Evolutionary conservation across 2,797 vertebrate species (phyloP).

Genomic region (Chloroceryle amazona): DNA sequence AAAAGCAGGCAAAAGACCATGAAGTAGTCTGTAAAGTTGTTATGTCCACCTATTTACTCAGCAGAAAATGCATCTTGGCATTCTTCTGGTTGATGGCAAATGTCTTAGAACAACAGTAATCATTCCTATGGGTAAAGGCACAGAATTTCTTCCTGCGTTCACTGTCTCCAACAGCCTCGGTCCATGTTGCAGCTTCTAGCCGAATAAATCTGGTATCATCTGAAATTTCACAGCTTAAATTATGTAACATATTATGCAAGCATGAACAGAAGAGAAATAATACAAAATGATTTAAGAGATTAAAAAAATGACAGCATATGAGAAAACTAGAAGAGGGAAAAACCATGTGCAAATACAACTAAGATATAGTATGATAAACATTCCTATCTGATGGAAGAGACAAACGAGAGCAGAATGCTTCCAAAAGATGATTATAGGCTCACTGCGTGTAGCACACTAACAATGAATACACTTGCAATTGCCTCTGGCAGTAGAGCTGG

Average conservation of each 20-base stretch:
- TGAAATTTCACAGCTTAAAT: conserved; percentile 9
- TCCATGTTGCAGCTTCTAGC: not conserved
- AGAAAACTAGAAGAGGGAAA: not conserved
- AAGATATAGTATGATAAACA: not conserved
- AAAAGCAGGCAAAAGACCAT: not conserved
- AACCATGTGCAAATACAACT: not conserved
- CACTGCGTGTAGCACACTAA: not conserved
- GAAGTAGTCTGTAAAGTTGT: not conserved
- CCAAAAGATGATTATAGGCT: conserved; percentile 8
- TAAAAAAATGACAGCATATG: not conserved
- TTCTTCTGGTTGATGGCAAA: not conserved
- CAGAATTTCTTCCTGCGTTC: not conserved
- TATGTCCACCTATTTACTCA: not conserved
- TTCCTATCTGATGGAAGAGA: not conserved
- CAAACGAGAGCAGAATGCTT: not conserved
- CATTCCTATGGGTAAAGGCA: not conserved
- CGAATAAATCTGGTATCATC: not conserved
- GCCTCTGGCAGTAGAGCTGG: not conserved
- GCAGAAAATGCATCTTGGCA: not conserved
- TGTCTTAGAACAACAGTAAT: not conserved
- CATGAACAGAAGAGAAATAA: not conserved
- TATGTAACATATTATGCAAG: not conserved
- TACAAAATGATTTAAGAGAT: not conserved
- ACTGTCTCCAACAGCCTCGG: not conserved
- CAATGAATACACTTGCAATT: not conserved